Base-by-base conservation (phyloP, 2,797 vertebrate genomes). In the Poecile montanus region DNA sequence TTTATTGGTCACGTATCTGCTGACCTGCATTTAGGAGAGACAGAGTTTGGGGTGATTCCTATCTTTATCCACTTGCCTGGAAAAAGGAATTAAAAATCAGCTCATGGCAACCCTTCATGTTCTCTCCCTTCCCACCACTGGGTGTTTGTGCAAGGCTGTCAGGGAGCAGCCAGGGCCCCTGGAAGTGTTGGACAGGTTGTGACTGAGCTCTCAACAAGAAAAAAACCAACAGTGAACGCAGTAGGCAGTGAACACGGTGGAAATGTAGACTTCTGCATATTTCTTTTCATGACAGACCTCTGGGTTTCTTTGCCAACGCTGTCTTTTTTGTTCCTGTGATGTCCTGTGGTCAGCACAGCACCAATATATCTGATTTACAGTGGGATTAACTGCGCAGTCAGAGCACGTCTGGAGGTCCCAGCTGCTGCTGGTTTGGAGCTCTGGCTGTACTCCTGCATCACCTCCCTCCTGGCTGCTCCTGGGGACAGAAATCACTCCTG, bases 401-500 rank as follows among this genome's bases (percentile, higher is more conserved):
- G 57, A 44, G 47, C 34, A 4, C 3, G 18, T 29, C 53, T 17
- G 26, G 42, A 58, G 63, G 44, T 45, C n/a, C 67, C 21, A 8
- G 38, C 5, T 27, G 68, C 60, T 50, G 51, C 48, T 13, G 34
- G 54, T 45, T 66, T 68, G 57, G 67, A 42, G n/a, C 34, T 1
- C 74, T 85, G 76, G 58, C 66, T 50, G 26, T 9, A 4, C 0
- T 6, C 70, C 54, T 38, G 47, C n/a, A 10, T 42, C 1, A 0
- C 29, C 76, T 47, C 66, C 70, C 40, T n/a, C 48, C 60, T 63
- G 66, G 23, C 65, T 65, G 29, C 12, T 89, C 61, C 80, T 14
- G 8, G 51, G 79, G 57, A 47, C 45, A 10, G 4, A 21, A 40
- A 40, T 40, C 45, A 6, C 19, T 53, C 89, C 48, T 89, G 61